Base-by-base conservation (phyloP, 2,113 vertebrate genomes). In the Oreocharis arfaki region DNA sequence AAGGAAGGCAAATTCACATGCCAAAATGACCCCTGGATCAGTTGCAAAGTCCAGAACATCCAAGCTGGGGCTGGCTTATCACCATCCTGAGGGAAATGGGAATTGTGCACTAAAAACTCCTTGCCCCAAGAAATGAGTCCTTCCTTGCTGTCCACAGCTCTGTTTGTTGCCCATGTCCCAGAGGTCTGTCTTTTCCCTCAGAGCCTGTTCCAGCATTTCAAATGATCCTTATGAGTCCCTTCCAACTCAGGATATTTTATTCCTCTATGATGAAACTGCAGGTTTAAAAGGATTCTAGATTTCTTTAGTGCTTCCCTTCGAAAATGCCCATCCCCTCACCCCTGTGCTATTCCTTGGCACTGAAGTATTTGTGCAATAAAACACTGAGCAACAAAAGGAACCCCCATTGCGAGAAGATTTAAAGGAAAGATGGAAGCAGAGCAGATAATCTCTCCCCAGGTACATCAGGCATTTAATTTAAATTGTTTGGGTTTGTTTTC, bases 371-470 rank as follows among this genome's bases (percentile, higher is more conserved):
- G 70, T 87, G 73, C 47, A 86, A 52, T 81, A 92, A 95, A 89
- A 44, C 95, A 93, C 84, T 13, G 60, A 96, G 21, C 39, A 78
- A 24, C 68, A 91, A 94, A 76, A 75, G 50, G 53, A 75, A 3
- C 49, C 79, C 82, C 90, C 89, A 52, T 93, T 95, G 93, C 7
- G 76, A 32, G 65, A 18, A 73, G 59, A 82, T 89, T 96, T 32
- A 46, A 53, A 94, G 84, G 75, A 33, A 93, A 87, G 20, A 86
- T 49, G 26, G 18, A 63, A 90, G 33, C 49, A 69, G 93, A 89
- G 19, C 49, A 90, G 81, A 86, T 95, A 90, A 92, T 87, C 71
- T 93, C 87, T 95, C 80, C 75, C 56, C 76, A 95, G 82, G 95
- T 95, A 75, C 85, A 90, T 68, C n/a, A 94, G 60, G 82, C 94